Percentiles rank a stretch among this genome's conserved stretches.
Conservation (phyloP, 35 echinoderm and acorn worm species). For the Ptychodera flava region DNA sequence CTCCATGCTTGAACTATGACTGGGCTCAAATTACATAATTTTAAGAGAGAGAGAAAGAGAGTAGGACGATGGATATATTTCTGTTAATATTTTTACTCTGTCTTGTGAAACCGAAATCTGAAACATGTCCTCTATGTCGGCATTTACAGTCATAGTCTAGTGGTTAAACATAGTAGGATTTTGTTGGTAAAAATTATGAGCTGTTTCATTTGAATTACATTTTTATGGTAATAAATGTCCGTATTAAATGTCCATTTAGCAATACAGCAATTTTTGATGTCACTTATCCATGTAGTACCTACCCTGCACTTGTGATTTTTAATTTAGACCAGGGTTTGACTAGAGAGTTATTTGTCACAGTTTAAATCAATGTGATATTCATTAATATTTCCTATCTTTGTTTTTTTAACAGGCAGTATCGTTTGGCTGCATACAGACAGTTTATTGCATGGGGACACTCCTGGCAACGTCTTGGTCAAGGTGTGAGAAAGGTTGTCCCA, state of each 20-base stretch:
- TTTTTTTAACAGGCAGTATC: neutral
- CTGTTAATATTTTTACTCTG: slow-evolving; percentile 12
- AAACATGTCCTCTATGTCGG: neutral
- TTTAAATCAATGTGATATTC: too few relatives aligned
- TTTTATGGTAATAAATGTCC: neutral
- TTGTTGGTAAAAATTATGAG: too few relatives aligned
- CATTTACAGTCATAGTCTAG: too few relatives aligned
- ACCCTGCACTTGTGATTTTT: neutral
- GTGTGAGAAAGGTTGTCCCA: too few relatives aligned
- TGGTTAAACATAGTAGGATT: too few relatives aligned
- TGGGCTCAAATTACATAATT: slow-evolving; percentile 10
- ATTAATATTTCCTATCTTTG: neutral
- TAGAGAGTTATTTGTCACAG: neutral
- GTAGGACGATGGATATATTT: too few relatives aligned
- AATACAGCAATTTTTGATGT: neutral
- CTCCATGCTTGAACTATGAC: too few relatives aligned
- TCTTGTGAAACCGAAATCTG: neutral
- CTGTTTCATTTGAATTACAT: neutral
- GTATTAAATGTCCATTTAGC: neutral
- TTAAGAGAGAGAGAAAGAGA: neutral
- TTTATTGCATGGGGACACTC: too few relatives aligned
- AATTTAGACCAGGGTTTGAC: neutral
- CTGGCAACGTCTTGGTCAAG: too few relatives aligned
- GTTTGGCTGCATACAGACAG: neutral
- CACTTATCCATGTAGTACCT: too few relatives aligned